Base-by-base conservation (phyloP, 2,797 vertebrate species). In the Cynodonichthys magdalenae region DNA sequence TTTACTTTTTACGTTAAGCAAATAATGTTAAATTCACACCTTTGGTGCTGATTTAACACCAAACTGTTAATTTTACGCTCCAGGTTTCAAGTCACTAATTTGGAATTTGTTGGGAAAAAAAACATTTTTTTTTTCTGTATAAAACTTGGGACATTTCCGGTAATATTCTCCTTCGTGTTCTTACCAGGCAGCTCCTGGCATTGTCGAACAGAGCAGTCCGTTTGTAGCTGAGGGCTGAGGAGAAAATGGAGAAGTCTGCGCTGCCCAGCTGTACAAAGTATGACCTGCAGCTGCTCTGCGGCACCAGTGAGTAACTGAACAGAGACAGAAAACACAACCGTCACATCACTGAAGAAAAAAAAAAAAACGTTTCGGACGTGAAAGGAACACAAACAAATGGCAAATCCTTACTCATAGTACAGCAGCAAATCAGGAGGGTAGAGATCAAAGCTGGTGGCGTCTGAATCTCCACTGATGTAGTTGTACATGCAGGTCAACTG, bases 401-500 rank as follows among this genome's bases (percentile, higher is more conserved):
- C 81, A 47, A 24, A 34, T 27, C 55, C 90, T 63, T 80, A 94
- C 93, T 91, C 52, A 28, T 93, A 94, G 71, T 93, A 93, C 31
- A 94, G 83, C 59, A 94, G 80, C 71, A 93, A 0, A 2, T 93
- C 90, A 0, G 53, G 62, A 17, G 92, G 93, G 55, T 80, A 93
- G 39, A 82, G 69, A 7, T 34, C 15, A 49, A 90, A 94, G 65
- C 4, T 51, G 41, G 60, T 55, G 59, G 27, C 42, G 0, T 87
- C 56, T 0, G 75, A 0, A 0, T 84, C 79, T 0, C 0, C 42
- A 56, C n/a, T 85, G 1, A 94, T 82, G 59, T 80, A 74, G 75
- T 86, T 83, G 80, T 91, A 90, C 93, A 94, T 94, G 80, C 92
- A 94, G 60, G 89, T 93, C 75, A 94, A 47, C 93, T 94, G 81